Conservation (phyloP, 2,113 vertebrate species). For the Origma solitaria region DNA sequence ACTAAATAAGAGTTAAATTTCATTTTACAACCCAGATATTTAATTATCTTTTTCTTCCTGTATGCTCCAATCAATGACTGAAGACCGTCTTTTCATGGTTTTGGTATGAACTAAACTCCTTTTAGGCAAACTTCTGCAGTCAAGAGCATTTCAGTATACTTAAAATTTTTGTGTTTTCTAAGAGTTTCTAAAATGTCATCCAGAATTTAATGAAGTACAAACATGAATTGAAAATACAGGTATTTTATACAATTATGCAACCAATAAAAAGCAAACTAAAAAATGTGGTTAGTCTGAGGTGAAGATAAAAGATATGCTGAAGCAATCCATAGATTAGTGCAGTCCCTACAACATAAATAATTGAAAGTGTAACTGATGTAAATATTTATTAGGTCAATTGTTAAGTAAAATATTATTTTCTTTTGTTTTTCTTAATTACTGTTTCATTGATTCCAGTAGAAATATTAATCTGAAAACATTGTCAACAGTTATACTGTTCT, state of each 20-base stretch:
- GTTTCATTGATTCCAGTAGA: background rate
- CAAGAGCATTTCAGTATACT: background rate
- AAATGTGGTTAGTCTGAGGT: background rate
- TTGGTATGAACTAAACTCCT: background rate
- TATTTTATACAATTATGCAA: background rate
- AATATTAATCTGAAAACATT: background rate
- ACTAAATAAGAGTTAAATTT: background rate
- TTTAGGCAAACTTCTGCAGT: background rate
- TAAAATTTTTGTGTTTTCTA: background rate
- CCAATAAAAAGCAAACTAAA: background rate
- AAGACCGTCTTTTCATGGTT: background rate
- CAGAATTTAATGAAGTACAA: background rate
- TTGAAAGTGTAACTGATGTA: background rate
- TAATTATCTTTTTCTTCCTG: background rate
- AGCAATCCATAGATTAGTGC: fast-evolving
- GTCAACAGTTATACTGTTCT: background rate
- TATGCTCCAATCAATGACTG: background rate
- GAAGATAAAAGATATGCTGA: background rate
- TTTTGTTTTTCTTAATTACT: background rate
- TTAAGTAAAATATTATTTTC: background rate
- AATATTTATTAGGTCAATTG: background rate
- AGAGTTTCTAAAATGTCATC: background rate
- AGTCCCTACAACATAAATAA: background rate
- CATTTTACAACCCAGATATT: background rate
- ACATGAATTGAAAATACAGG: background rate